phyloP scores from a whole-genome alignment of 2,888 invertebrate genomes.

The Dynastes tityus region DNA sequence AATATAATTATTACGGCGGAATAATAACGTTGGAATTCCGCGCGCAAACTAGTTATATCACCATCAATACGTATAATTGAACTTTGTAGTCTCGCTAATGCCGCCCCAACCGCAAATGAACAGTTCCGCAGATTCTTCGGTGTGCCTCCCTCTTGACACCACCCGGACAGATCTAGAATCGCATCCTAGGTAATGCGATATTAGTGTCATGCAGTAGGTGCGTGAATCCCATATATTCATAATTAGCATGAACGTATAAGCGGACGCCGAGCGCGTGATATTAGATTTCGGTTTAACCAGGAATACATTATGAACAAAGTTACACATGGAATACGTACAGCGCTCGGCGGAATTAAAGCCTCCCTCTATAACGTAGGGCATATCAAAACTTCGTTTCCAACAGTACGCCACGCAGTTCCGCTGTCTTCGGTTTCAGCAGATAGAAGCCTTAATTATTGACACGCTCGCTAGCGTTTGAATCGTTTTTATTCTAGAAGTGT shows the following conservation, averaged over 20 bases:
- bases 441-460: too few species aligned
- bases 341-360: neutral
- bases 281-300: slow-evolving; percentile 51
- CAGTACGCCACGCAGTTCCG: too few species aligned
- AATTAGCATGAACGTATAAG: slow-evolving; percentile 56
- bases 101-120: slow-evolving; percentile 24
- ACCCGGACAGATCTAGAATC: slow-evolving; percentile 35
- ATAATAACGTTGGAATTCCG: slow-evolving; percentile 31
- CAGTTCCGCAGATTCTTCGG: slow-evolving; percentile 41
- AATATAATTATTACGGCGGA: slow-evolving; percentile 31
- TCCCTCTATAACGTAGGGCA: too few species aligned
- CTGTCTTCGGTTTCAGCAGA: too few species aligned
- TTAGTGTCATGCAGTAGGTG: slow-evolving; percentile 57
- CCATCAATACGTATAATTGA: slow-evolving; percentile 43
- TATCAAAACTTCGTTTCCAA: too few species aligned
- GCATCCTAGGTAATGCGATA: slow-evolving; percentile 57
- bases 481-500: too few species aligned
- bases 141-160: slow-evolving; percentile 26
- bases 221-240: slow-evolving; percentile 52
- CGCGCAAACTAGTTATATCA: slow-evolving; percentile 33
- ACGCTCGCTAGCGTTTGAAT: too few species aligned
- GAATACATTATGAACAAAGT: slow-evolving; percentile 49
- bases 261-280: slow-evolving; percentile 45
- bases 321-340: slow-evolving; percentile 4
- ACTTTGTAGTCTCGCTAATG: slow-evolving; percentile 39